Percentiles rank a stretch among this genome's conserved stretches.
Evolutionary conservation across 2,888 invertebrate species (phyloP).

Genomic region (Erebia palarica): DNA sequence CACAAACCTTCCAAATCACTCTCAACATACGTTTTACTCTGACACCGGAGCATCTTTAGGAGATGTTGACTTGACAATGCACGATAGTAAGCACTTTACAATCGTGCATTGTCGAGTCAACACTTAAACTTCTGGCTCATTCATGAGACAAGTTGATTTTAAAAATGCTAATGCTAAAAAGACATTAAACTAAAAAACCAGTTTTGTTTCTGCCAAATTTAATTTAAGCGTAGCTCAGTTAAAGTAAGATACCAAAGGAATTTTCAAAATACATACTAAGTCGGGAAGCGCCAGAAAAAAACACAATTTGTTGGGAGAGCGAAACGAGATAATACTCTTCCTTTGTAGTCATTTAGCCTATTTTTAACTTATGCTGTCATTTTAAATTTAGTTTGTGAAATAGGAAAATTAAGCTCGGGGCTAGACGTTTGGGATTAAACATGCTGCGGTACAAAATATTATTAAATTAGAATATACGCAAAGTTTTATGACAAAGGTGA

Average conservation of each 20-base stretch:
- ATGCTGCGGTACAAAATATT: neutral
- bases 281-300: neutral
- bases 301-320: conserved; percentile 14
- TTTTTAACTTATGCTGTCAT: conserved; percentile 22
- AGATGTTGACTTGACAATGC: no score
- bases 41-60: no score
- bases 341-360: conserved; percentile 22
- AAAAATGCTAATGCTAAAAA: neutral
- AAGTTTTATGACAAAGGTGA: neutral
- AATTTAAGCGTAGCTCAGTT: neutral
- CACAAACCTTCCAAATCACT: no score
- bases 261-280: neutral
- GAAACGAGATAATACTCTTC: conserved; percentile 19
- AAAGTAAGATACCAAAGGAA: neutral
- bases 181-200: neutral
- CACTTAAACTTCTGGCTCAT: no score
- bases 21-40: no score
- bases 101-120: no score
- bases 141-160: neutral
- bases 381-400: conserved; percentile 22
- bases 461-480: conserved; percentile 16
- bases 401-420: conserved; percentile 11
- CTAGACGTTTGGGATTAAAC: conserved; percentile 16
- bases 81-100: no score
- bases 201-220: neutral